Evolutionary conservation across 1,140 invertebrate species (phyloP), one percentile per base, ranked within the genome.

Genomic region (Microplitis mediator): DNA sequence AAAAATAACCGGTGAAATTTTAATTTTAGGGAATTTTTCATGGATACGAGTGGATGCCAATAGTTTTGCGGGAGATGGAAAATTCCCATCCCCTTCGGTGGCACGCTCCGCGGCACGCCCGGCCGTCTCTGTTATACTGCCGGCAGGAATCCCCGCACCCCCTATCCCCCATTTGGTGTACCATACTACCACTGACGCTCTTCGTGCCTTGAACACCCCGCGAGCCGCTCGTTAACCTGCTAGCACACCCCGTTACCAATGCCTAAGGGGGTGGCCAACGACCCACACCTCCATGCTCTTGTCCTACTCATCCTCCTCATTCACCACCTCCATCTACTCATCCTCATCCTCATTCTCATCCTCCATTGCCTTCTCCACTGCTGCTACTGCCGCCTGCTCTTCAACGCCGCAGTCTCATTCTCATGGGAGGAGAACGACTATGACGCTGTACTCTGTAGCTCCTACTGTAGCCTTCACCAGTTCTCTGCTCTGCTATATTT

Each of bases 21-120:
- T 45, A 79, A 75, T 83, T 84, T 80, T 75, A 4, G 0, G 3
- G 50, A n/a, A 78, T 78, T 81, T 82, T 76, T 56, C 2, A 51
- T 62, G 16, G 3, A 45, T 35, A 39, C 67, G 70, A 76, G 54
- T 60, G 16, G 32, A 71, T 72, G 84, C 80, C 85, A 86, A 83
- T 86, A 84, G 74, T 84, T 86, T 74, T 23, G 16, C 85, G n/a
- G 74, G 23, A 36, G 71, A 70, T 56, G 78, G 77, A 79, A 85
- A 85, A 81, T 83, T 82, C 86, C 81, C 85, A 86, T 85, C 86
- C 86, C 86, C 84, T 85, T 86, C 84, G 81, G 84, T 86, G 85
- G 86, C 86, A 86, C 85, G 85, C 85, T 86, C 85, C 83, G 84
- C 85, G 86, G 84, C 85, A 85, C 86, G 85, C 86, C 85, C 85